Percentiles rank a stretch among this genome's conserved stretches.
Conservation (phyloP, 2,797 vertebrate species). For the Enteromius fasciolatus region DNA sequence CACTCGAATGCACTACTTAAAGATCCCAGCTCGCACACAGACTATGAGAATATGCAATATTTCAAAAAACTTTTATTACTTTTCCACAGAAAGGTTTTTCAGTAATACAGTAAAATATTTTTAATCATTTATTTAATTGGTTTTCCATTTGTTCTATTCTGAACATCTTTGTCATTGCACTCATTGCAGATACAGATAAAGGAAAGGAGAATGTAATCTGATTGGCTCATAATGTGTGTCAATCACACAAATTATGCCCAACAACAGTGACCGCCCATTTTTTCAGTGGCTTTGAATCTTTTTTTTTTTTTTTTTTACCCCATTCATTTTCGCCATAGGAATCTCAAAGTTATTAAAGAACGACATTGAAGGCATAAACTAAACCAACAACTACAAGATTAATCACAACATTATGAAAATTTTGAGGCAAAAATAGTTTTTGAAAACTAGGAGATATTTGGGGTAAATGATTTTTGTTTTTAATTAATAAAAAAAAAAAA, state of each 20-base stretch:
- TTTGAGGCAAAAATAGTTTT: neutral
- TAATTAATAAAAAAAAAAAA: too few relatives aligned
- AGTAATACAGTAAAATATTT: neutral
- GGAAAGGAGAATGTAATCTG: neutral
- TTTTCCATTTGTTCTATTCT: neutral
- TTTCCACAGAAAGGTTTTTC: neutral
- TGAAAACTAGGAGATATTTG: neutral
- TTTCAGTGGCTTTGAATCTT: neutral
- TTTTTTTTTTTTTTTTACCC: too few relatives aligned
- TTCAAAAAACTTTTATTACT: neutral
- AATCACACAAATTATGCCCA: neutral
- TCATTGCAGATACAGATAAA: neutral
- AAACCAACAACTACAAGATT: neutral
- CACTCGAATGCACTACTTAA: neutral
- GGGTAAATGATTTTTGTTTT: neutral
- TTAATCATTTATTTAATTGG: neutral
- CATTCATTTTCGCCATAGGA: neutral
- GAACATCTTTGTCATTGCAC: neutral
- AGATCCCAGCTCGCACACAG: neutral
- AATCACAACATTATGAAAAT: neutral
- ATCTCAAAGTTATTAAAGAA: neutral
- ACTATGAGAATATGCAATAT: neutral
- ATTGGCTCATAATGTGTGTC: neutral
- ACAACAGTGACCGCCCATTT: neutral
- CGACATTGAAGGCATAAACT: neutral